Evolutionary conservation across 1,140 invertebrate species (phyloP).

Genomic region (Drosophila ananassae): DNA sequence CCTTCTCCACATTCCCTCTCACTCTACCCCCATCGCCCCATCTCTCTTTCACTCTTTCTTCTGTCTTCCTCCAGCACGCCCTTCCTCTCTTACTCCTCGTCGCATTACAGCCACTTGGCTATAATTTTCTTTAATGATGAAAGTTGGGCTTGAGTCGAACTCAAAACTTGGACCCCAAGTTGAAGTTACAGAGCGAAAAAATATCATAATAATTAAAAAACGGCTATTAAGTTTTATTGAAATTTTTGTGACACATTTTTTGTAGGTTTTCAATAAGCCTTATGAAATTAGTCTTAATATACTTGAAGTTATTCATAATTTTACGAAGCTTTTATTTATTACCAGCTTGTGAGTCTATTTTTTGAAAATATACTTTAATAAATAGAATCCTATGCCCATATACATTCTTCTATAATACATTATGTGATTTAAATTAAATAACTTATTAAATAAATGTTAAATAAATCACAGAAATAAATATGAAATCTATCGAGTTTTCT

Average conservation of each 20-base stretch:
- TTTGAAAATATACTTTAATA: too few relatives aligned
- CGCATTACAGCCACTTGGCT: slow-evolving; percentile 75
- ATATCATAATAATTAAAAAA: not conserved
- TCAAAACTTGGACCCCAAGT: slow-evolving; percentile 29
- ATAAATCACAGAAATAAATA: too few relatives aligned
- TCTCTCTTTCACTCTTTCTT: slow-evolving; percentile 1
- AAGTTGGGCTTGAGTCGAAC: slow-evolving; percentile 65
- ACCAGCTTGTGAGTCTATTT: too few relatives aligned
- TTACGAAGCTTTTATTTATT: too few relatives aligned
- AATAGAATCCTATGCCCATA: too few relatives aligned
- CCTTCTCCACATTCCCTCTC: slow-evolving; percentile 27
- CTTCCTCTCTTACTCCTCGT: slow-evolving; percentile 5
- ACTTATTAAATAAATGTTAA: too few relatives aligned
- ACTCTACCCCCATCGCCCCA: not conserved
- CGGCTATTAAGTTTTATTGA: not conserved
- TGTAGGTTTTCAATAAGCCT: too few relatives aligned
- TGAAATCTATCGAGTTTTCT: too few relatives aligned
- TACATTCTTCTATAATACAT: too few relatives aligned
- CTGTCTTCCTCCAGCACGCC: slow-evolving; percentile 5
- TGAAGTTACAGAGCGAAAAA: slow-evolving; percentile 19
- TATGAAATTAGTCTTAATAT: too few relatives aligned
- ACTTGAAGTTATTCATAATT: too few relatives aligned
- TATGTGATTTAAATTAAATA: too few relatives aligned
- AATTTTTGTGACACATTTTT: not conserved
- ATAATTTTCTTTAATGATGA: slow-evolving; percentile 83